Conservation (phyloP, 2,888 invertebrate species). For the Acanthopleura granulata region DNA sequence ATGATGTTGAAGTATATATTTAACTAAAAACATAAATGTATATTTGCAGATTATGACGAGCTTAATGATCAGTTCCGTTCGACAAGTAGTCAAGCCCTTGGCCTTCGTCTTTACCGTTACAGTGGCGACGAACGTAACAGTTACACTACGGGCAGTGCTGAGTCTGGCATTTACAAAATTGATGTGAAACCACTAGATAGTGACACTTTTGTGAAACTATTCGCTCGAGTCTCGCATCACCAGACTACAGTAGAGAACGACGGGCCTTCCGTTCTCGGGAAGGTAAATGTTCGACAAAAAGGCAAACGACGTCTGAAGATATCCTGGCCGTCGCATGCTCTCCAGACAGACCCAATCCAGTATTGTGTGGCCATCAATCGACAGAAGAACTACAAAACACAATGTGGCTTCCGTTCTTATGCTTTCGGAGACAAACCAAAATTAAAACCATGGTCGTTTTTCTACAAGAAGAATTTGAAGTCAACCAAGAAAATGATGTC, state of each 20-base stretch:
- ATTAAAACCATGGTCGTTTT: conserved; percentile 53
- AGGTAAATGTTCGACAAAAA: conserved; percentile 3
- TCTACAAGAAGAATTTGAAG: conserved; percentile 47
- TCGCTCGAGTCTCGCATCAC: conserved; percentile 49
- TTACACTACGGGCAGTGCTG: conserved; percentile 10
- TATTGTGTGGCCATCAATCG: conserved; percentile 74
- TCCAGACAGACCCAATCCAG: conserved; percentile 37
- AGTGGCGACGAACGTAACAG: background rate
- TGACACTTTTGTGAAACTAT: conserved; percentile 56
- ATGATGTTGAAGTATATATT: no score
- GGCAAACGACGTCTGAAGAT: conserved; percentile 31
- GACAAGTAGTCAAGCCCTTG: background rate
- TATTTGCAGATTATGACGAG: background rate
- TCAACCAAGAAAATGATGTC: conserved; percentile 38
- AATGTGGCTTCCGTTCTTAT: conserved; percentile 72
- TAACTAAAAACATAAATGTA: no score
- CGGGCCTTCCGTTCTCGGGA: background rate
- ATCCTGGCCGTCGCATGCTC: conserved; percentile 33
- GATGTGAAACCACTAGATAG: conserved; percentile 48
- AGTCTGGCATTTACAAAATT: conserved; percentile 51
- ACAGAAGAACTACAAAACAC: conserved; percentile 69
- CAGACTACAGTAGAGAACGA: background rate
- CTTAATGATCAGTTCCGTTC: background rate
- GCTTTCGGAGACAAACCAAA: conserved; percentile 64
- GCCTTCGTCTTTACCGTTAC: background rate